A percentile compares a stretch with the other conserved stretches of the same genome.
phyloP scores from a whole-genome alignment of 2,113 vertebrate species.

The Nyctereutes procyonoides region DNA sequence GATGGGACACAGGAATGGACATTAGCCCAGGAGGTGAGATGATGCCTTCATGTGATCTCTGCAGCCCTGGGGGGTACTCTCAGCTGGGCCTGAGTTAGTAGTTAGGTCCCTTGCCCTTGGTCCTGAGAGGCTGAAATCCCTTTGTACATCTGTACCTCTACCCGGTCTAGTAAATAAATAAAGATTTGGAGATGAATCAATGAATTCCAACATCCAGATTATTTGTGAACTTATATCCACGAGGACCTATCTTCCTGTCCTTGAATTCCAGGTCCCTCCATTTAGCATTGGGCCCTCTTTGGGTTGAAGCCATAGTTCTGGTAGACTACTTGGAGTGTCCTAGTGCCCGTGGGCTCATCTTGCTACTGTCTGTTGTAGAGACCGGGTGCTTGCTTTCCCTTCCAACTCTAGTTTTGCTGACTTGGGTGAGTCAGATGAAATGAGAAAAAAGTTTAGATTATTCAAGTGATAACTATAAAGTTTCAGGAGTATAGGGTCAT shows the following conservation, averaged over 20 bases:
- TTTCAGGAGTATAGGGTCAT: neutral
- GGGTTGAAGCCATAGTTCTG: neutral
- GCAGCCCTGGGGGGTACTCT: neutral
- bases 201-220: neutral
- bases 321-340: neutral
- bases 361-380: neutral
- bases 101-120: neutral
- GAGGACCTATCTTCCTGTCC: neutral
- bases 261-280: neutral
- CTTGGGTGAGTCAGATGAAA: neutral
- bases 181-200: neutral
- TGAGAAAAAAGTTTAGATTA: neutral
- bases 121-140: neutral
- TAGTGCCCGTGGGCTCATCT: neutral
- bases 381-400: rapidly evolving
- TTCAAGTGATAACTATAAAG: neutral
- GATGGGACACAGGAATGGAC: neutral
- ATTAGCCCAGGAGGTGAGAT: neutral
- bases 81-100: neutral
- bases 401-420: neutral
- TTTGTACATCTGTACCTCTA: neutral
- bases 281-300: neutral
- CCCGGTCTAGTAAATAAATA: neutral
- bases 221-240: neutral
- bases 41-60: neutral